Conservation (phyloP, 2,888 invertebrate species). For the Hirtodrosophila cameraria region DNA sequence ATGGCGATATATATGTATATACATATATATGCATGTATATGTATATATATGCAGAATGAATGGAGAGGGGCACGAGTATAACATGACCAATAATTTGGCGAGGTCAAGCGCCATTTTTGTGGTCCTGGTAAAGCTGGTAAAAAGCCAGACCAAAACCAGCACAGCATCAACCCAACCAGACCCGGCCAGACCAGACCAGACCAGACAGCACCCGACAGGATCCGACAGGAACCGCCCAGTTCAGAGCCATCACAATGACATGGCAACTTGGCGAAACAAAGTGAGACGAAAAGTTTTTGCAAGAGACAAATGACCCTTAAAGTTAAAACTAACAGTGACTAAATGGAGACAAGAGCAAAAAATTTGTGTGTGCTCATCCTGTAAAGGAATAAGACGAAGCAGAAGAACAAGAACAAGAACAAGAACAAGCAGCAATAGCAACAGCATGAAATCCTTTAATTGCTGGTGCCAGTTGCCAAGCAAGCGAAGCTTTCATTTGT, state of each 20-base stretch:
- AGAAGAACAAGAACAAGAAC: neutral
- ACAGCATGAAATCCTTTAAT: conserved; percentile 80
- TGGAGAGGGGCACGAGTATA: conserved; percentile 2
- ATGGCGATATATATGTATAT: conserved; percentile 46
- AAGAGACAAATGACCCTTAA: conserved; percentile 80
- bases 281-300: conserved; percentile 67
- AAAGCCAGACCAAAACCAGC: neutral
- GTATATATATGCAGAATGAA: conserved; percentile 9
- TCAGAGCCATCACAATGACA: conserved; percentile 58
- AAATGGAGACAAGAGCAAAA: conserved; percentile 64
- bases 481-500: conserved; percentile 78
- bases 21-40: neutral
- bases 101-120: conserved; percentile 44
- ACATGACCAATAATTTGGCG: conserved; percentile 36
- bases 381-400: conserved; percentile 2
- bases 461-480: conserved; percentile 77
- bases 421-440: conserved; percentile 29
- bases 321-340: conserved; percentile 75
- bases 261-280: conserved; percentile 71
- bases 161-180: neutral
- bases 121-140: conserved; percentile 24
- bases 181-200: neutral
- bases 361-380: conserved; percentile 33
- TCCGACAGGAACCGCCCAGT: conserved; percentile 23
- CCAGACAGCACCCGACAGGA: conserved; percentile 20